Percentiles rank a stretch among this genome's conserved stretches.
These are phyloP conservation scores for Nephila pilipes DNA, from an alignment of 1,140 invertebrate species.

Conservation along the genomic window DNA sequence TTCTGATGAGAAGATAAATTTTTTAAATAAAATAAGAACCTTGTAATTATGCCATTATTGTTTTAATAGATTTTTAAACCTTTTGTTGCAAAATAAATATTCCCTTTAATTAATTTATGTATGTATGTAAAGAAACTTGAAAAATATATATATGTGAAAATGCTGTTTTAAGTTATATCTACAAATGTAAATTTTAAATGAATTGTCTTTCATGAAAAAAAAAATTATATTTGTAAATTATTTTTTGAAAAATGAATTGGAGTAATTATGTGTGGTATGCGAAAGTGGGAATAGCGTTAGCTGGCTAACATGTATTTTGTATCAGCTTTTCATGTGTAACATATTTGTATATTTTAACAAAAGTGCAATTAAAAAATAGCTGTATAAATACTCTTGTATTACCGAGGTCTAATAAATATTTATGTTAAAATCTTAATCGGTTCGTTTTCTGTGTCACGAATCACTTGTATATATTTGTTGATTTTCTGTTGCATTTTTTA, in stretches of 20 bases:
- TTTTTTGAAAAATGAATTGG: too few species aligned
- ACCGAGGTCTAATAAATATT: slow-evolving; percentile 13
- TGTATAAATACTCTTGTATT: slow-evolving; percentile 30
- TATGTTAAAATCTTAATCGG: neutral
- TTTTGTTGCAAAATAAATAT: too few species aligned
- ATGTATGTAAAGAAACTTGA: too few species aligned
- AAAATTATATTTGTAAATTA: too few species aligned
- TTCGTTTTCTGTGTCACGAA: neutral
- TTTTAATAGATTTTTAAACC: too few species aligned
- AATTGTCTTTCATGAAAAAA: neutral
- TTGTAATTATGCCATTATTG: too few species aligned
- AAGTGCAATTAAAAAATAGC: slow-evolving; percentile 78
- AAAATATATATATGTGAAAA: neutral
- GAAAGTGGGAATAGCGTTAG: neutral
- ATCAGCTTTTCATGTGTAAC: slow-evolving; percentile 24
- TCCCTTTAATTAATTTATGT: too few species aligned
- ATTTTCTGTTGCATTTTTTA: too few species aligned
- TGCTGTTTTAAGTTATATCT: neutral
- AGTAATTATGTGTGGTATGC: neutral
- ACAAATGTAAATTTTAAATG: neutral
- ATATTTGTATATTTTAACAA: slow-evolving; percentile 35
- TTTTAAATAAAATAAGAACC: too few species aligned
- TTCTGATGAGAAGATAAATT: too few species aligned
- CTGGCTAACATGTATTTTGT: slow-evolving; percentile 34
- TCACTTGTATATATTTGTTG: too few species aligned